Evolutionary conservation across 2,888 invertebrate species (phyloP).

Genomic region (Spisula solida): DNA sequence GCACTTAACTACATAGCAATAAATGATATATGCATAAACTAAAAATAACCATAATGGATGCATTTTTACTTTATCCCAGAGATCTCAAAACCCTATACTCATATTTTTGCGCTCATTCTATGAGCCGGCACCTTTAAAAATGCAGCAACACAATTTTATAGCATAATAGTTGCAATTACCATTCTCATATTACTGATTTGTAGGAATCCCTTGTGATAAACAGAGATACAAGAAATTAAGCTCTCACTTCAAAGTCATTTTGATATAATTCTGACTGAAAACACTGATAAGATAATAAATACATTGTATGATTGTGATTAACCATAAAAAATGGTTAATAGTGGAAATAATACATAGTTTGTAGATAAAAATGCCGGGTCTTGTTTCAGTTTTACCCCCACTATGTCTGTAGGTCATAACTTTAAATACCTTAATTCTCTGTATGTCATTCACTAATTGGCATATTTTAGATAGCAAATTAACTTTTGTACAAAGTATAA

Average conservation of each 20-base stretch:
- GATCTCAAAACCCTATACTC: background rate
- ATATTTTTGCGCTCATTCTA: background rate
- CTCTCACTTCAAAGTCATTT: slow-evolving; percentile 55
- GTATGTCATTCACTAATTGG: too few species aligned
- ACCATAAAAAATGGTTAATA: slow-evolving; percentile 31
- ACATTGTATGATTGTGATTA: slow-evolving; percentile 36
- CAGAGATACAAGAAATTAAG: slow-evolving; percentile 53
- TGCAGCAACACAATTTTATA: slow-evolving; percentile 30
- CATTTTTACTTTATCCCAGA: background rate
- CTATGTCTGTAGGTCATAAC: background rate
- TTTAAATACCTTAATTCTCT: background rate
- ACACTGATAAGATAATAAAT: slow-evolving; percentile 50
- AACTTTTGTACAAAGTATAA: too few species aligned
- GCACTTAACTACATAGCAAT: too few species aligned
- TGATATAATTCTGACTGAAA: slow-evolving; percentile 51
- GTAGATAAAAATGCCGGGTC: background rate
- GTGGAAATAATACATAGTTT: background rate
- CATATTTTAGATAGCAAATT: too few species aligned
- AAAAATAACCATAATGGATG: background rate
- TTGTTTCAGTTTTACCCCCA: background rate
- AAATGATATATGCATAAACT: background rate
- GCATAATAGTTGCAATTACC: slow-evolving; percentile 41
- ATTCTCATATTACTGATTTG: slow-evolving; percentile 43
- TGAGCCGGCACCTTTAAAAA: slow-evolving; percentile 14
- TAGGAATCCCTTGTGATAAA: slow-evolving; percentile 41